phyloP scores from a whole-genome alignment of 1,140 invertebrate species.

The Aphelenchoides besseyi region DNA sequence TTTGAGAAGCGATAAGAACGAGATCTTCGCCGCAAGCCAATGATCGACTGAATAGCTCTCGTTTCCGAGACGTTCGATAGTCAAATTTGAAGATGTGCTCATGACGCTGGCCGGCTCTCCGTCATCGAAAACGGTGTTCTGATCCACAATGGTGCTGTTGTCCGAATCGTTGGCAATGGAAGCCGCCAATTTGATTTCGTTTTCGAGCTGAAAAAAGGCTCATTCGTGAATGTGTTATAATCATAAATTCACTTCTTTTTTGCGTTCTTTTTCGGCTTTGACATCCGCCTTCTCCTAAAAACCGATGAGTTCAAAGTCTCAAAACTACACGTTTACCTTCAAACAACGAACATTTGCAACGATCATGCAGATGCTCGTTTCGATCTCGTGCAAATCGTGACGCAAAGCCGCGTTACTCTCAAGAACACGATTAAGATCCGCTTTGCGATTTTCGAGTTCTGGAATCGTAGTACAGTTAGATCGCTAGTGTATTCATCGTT shows the following conservation, averaged over 20 bases:
- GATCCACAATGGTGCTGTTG: neutral
- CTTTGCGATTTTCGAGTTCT: neutral
- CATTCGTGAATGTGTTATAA: neutral
- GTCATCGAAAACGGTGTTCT: neutral
- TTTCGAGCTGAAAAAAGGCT: neutral
- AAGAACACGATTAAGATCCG: neutral
- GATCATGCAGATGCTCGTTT: neutral
- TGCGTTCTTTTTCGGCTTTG: neutral
- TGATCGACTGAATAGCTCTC: too few species aligned
- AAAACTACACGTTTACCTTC: neutral
- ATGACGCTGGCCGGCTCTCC: neutral
- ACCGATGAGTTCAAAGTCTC: neutral
- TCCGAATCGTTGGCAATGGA: neutral
- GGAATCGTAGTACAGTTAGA: neutral
- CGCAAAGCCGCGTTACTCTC: neutral
- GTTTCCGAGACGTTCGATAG: neutral
- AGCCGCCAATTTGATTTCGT: neutral
- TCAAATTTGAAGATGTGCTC: neutral
- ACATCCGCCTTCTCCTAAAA: neutral
- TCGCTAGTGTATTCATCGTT: neutral
- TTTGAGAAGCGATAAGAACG: too few species aligned
- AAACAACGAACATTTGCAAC: neutral
- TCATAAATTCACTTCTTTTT: neutral
- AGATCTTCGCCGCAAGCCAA: too few species aligned
- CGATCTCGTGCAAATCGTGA: neutral